phyloP scores from a whole-genome alignment of 1,140 invertebrate species.

The Rhizoglyphus robini region DNA sequence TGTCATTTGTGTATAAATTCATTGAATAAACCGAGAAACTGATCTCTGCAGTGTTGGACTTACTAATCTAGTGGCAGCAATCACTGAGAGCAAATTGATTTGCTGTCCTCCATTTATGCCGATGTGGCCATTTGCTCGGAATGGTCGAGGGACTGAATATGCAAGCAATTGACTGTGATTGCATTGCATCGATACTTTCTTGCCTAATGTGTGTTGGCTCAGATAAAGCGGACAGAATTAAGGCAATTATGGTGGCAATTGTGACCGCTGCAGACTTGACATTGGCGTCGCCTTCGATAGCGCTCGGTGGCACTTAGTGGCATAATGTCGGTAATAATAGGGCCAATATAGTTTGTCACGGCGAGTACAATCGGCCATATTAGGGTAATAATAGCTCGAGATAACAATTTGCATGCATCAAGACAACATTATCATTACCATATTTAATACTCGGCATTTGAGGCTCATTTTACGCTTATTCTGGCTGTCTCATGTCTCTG shows the following conservation, averaged over 20 bases:
- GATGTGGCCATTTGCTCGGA: not conserved
- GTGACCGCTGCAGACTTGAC: not conserved
- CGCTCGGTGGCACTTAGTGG: not conserved
- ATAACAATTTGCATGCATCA: constrained; percentile 11
- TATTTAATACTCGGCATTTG: constrained; percentile 10
- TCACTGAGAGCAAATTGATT: too few relatives aligned
- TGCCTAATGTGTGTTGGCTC: not conserved
- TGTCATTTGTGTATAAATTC: too few relatives aligned
- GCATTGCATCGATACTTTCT: not conserved
- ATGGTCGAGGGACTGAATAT: not conserved
- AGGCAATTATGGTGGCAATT: constrained; percentile 13
- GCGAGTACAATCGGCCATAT: too few relatives aligned
- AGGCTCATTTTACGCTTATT: constrained; percentile 10
- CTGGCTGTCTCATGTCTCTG: not conserved
- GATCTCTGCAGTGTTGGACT: too few relatives aligned
- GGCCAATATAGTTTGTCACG: too few relatives aligned
- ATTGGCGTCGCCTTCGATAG: not conserved
- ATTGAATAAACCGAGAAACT: too few relatives aligned
- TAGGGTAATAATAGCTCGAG: not conserved
- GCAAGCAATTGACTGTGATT: not conserved
- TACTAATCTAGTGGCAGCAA: too few relatives aligned
- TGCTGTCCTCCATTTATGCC: not conserved
- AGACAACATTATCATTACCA: constrained; percentile 5
- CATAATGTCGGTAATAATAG: too few relatives aligned
- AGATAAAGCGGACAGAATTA: constrained; percentile 2